Conservation (phyloP, 2,797 vertebrate species). For the Emydoidea blandingii region DNA sequence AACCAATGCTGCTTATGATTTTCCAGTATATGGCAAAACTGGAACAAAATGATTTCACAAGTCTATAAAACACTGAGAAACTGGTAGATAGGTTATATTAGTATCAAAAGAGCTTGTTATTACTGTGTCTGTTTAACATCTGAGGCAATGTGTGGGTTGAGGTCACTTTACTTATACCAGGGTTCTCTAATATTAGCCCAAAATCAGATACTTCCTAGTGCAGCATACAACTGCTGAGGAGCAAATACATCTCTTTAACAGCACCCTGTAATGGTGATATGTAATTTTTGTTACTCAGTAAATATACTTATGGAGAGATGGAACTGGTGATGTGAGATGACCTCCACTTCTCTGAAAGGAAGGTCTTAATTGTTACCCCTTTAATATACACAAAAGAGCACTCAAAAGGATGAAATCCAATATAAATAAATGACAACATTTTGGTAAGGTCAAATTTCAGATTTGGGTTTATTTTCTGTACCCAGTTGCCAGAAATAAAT, state of each 20-base stretch:
- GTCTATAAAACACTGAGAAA: constrained; percentile 29
- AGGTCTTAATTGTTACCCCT: constrained; percentile 42
- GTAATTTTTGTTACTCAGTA: constrained; percentile 71
- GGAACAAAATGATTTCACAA: constrained; percentile 55
- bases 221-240: constrained; percentile 55
- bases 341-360: constrained; percentile 61
- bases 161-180: constrained; percentile 40
- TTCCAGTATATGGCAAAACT: constrained; percentile 30
- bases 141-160: background rate
- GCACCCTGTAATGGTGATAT: constrained; percentile 64
- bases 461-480: constrained; percentile 50
- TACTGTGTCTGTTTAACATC: too few relatives aligned
- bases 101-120: constrained; percentile 60
- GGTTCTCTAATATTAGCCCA: constrained; percentile 31
- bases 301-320: constrained; percentile 28
- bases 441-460: constrained; percentile 50
- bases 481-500: constrained; percentile 57
- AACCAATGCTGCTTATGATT: constrained; percentile 41
- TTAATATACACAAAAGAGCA: background rate
- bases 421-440: constrained; percentile 67
- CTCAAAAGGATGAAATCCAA: constrained; percentile 51
- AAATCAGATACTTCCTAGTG: constrained; percentile 54
- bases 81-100: constrained; percentile 37
- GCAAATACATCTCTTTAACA: constrained; percentile 57
- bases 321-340: constrained; percentile 47